These are phyloP conservation scores for Agapornis canus DNA, from an alignment of 2,797 vertebrate genomes.

Conservation along the genomic window DNA sequence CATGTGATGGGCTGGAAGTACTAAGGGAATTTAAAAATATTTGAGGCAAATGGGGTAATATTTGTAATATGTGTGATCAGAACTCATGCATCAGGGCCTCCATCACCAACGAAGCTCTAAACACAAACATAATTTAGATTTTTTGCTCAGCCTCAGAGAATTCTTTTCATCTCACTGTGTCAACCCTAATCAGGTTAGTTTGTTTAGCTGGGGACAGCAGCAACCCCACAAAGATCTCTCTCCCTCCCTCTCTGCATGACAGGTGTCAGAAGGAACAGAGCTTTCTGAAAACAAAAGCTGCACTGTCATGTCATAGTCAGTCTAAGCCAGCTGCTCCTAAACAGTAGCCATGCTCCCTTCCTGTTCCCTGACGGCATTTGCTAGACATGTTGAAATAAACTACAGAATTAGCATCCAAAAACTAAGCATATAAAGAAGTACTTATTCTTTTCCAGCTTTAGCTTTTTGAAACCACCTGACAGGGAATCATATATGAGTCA, in stretches of 20 bases:
- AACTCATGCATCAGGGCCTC: background rate
- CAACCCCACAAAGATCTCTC: background rate
- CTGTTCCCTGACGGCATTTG: background rate
- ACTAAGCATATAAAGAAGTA: background rate
- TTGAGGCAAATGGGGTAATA: background rate
- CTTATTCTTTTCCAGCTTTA: background rate
- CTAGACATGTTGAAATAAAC: background rate
- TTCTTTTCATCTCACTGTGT: background rate
- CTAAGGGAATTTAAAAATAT: background rate
- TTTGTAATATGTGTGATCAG: background rate
- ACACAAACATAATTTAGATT: background rate
- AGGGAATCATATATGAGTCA: background rate
- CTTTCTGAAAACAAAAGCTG: constrained; percentile 41
- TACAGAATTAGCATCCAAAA: background rate
- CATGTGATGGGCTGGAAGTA: background rate
- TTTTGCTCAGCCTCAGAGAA: background rate
- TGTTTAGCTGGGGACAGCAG: background rate
- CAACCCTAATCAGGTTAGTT: background rate
- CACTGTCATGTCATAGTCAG: background rate
- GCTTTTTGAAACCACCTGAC: background rate
- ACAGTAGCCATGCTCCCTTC: background rate
- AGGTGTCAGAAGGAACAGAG: constrained; percentile 40
- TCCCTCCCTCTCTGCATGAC: background rate
- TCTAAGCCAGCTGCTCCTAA: constrained; percentile 33
- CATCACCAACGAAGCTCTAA: background rate